Conservation (phyloP, 2,113 vertebrate genomes). For the Caloenas nicobarica region DNA sequence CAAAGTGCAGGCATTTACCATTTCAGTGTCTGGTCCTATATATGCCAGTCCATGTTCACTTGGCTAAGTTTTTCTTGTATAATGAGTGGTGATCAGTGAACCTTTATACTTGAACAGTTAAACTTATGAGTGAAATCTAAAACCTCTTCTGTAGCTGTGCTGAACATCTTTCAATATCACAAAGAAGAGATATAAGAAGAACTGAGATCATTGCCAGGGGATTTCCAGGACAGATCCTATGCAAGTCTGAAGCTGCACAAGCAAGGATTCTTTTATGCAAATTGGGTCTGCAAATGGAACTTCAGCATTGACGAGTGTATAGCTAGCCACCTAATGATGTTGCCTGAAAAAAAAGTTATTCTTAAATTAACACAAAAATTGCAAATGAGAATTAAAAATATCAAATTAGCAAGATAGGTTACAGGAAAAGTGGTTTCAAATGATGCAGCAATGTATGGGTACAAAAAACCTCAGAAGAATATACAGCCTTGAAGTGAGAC, state of each 20-base stretch:
- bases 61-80: not conserved
- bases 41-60: not conserved
- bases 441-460: not conserved
- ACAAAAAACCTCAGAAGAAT: not conserved
- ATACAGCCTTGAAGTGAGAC: not conserved
- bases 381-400: not conserved
- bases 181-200: not conserved
- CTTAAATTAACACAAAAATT: not conserved
- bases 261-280: not conserved
- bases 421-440: not conserved
- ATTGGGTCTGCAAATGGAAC: not conserved
- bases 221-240: not conserved
- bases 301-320: not conserved
- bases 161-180: not conserved
- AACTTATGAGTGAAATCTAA: not conserved
- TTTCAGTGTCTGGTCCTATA: not conserved
- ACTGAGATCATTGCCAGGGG: not conserved
- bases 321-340: not conserved
- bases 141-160: not conserved
- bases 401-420: not conserved
- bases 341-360: not conserved
- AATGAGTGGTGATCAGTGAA: not conserved
- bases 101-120: not conserved
- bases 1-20: not conserved
- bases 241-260: not conserved